Evolutionary conservation across 1,140 invertebrate genomes (phyloP), one percentile per base, ranked within the genome.

Genomic region (Ditylenchus dipsaci): DNA sequence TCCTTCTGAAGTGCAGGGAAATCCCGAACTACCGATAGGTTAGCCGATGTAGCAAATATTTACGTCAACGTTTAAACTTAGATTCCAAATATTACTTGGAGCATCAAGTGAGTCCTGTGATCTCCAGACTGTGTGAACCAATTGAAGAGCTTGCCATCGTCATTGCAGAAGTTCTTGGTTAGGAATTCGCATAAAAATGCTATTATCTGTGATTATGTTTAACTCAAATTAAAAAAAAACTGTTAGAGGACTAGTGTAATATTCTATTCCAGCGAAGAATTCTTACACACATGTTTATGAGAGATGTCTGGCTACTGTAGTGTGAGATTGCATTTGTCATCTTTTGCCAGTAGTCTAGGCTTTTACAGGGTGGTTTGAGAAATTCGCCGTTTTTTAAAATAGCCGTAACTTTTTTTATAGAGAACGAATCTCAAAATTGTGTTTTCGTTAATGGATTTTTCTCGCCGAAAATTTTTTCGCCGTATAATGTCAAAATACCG

Each of bases 81-180:
- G 80, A 82, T 69, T 21, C 72, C 11, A 58, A 79, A 45, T 87
- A 87, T 74, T 87, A 87, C 73, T 76, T 87, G 61, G 76, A 84
- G 17, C 83, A 86, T 21, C 86, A 87, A 78, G 88, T 98, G 30
- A 92, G 95, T 83, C 95, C 95, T 0, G 93, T 99, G 0, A 88
- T 97, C 63, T 89, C 90, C 17, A 87, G 95, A 68, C 88, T 99
- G 72, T 94, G 92, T 81, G 92, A 96, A 71, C 94, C 94, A 17
- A 91, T 99, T 38, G 91, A 95, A 74, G 92, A 92, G 1, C 90
- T 91, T 63, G 88, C 90, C 27, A 89, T 89, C 62, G 87, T 90
- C 66, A 88, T 99, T 57, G 95, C 95, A 1, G 88, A 93, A 80
- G 90, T 90, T 82, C 86, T 99, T 63, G 95, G 94, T 71, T n/a